A percentile compares a stretch with the other conserved stretches of the same genome.
phyloP scores from a whole-genome alignment of 2,113 vertebrate species.

The Anhinga rufa region DNA sequence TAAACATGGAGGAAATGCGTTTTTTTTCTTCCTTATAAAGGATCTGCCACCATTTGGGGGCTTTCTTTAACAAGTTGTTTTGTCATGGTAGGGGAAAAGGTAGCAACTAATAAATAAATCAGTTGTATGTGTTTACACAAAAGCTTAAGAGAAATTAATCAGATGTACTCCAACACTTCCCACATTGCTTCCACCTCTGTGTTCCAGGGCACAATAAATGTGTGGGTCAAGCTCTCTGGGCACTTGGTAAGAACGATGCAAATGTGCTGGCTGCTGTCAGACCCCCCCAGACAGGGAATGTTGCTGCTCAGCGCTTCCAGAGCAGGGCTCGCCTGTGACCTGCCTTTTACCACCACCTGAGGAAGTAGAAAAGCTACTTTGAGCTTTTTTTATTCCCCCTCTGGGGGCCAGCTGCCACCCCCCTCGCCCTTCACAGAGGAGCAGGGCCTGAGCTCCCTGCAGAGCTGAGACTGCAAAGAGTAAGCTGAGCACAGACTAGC shows the following conservation, averaged over 20 bases:
- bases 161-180: background rate
- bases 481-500: background rate
- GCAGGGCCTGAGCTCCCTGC: background rate
- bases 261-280: background rate
- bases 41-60: background rate
- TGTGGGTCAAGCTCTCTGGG: background rate
- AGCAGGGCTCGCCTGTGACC: background rate
- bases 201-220: background rate
- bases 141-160: background rate
- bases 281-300: accelerated
- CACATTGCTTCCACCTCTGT: background rate
- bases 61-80: background rate
- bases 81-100: background rate
- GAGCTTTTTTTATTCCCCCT: background rate
- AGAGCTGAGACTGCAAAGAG: background rate
- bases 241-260: background rate
- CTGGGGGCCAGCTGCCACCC: background rate
- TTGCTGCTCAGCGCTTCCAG: background rate
- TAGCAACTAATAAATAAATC: background rate
- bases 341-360: background rate
- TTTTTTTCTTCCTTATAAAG: background rate
- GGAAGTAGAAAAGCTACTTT: background rate
- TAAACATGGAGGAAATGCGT: background rate
- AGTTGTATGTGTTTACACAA: background rate
- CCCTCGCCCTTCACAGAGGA: background rate